Conservation (phyloP, 2,888 invertebrate genomes). For the Flexamia atlantica region DNA sequence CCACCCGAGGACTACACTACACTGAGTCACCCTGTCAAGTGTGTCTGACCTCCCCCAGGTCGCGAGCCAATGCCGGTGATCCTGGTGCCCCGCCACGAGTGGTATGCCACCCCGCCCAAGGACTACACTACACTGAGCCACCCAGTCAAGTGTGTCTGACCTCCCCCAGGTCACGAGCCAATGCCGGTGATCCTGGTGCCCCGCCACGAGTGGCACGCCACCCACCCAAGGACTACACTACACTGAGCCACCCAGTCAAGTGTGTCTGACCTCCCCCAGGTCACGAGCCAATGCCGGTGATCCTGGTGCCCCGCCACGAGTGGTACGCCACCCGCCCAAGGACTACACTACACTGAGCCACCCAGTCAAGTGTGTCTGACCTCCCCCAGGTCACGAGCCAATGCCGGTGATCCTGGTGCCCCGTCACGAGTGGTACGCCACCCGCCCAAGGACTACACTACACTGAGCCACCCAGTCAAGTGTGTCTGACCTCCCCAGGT, state of each 20-base stretch:
- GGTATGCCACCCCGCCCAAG: background rate
- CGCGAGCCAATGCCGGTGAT: background rate
- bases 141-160: background rate
- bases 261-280: background rate
- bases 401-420: background rate
- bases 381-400: background rate
- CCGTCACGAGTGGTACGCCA: constrained; percentile 15
- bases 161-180: background rate
- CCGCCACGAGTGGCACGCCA: constrained; percentile 17
- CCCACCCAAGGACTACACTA: background rate
- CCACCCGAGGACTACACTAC: background rate
- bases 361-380: constrained; percentile 2
- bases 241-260: constrained; percentile 5
- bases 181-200: background rate
- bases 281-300: background rate
- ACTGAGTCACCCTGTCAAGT: constrained; percentile 5
- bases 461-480: constrained; percentile 9
- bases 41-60: background rate
- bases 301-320: background rate
- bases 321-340: constrained; percentile 1
- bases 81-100: background rate
- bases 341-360: background rate
- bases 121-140: background rate
- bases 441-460: background rate
- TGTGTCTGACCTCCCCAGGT: background rate